Evolutionary conservation across 2,888 invertebrate genomes (phyloP).

Genomic region (Chymomyza fuscimana): DNA sequence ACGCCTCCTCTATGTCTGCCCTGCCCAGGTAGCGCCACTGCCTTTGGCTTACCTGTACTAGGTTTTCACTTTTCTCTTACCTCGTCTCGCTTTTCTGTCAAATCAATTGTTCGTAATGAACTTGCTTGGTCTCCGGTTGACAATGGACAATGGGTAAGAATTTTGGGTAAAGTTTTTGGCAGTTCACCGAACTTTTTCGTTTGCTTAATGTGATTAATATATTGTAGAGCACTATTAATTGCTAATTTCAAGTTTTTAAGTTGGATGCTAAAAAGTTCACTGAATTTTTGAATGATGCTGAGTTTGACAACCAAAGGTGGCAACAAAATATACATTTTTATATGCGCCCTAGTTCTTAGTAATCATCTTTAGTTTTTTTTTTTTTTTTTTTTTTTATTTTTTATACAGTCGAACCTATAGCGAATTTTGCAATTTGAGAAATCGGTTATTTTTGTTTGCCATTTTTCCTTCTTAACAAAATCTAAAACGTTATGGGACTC

Average conservation of each 20-base stretch:
- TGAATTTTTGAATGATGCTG: no score
- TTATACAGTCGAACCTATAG: no score
- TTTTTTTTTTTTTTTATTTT: no score
- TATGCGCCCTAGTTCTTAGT: no score
- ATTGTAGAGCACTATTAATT: background rate
- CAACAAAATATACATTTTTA: no score
- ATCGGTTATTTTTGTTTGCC: no score
- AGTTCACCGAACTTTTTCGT: background rate
- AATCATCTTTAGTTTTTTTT: no score
- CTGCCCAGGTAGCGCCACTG: slow-evolving; percentile 20
- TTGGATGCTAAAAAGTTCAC: no score
- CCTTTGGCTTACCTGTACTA: slow-evolving; percentile 58
- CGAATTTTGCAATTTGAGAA: no score
- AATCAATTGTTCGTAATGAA: slow-evolving; percentile 75
- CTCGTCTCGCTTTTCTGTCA: slow-evolving; percentile 59
- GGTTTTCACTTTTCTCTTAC: slow-evolving; percentile 47
- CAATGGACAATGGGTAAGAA: background rate
- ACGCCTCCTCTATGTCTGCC: slow-evolving; percentile 28
- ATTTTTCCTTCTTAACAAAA: no score
- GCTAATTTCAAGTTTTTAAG: background rate
- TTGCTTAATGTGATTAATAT: background rate
- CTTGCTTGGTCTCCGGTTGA: slow-evolving; percentile 51
- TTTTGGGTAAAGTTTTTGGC: background rate
- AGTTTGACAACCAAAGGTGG: no score
- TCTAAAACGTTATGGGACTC: no score